A percentile compares a stretch with the other conserved stretches of the same genome.
These are phyloP conservation scores for Anaspis maculata DNA, from an alignment of 2,888 invertebrate species.

Conservation along the genomic window DNA sequence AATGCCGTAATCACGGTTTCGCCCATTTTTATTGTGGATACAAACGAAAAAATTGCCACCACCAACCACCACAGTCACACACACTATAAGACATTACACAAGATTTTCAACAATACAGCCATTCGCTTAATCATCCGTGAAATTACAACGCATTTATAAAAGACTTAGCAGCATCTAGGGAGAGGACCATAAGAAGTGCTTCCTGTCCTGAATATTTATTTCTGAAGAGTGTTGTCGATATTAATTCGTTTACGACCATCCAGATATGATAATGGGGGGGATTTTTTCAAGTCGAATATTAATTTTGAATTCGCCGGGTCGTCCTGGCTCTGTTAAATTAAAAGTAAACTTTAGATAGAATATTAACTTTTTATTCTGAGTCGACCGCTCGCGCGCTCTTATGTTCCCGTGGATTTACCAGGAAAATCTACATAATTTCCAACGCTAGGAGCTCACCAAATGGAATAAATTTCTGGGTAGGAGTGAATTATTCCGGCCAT, in stretches of 20 bases:
- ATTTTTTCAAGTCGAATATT: conserved; percentile 10
- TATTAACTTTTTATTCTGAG: conserved; percentile 15
- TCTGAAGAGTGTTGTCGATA: not conserved
- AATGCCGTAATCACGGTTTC: conserved; percentile 11
- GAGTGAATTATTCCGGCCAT: too few relatives aligned
- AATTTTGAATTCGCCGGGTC: conserved; percentile 8
- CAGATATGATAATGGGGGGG: conserved; percentile 3
- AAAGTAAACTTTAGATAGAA: conserved; percentile 16
- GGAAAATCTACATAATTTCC: conserved; percentile 14
- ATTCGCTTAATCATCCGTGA: too few relatives aligned
- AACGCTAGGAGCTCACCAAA: too few relatives aligned
- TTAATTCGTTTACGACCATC: not conserved
- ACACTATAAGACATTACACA: not conserved
- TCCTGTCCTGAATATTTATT: too few relatives aligned
- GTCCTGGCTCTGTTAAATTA: conserved; percentile 13
- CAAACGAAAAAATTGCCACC: too few relatives aligned
- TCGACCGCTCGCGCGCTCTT: conserved; percentile 5
- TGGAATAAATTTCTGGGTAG: too few relatives aligned
- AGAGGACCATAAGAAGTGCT: too few relatives aligned
- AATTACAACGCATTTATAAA: too few relatives aligned
- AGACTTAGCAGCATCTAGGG: too few relatives aligned
- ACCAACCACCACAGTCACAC: not conserved
- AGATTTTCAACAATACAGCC: not conserved
- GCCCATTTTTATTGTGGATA: conserved; percentile 1
- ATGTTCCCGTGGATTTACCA: conserved; percentile 8